A percentile compares a stretch with the other conserved stretches of the same genome.
These are phyloP conservation scores for Myrmophylax atrothorax DNA, from an alignment of 2,113 vertebrate genomes.

Conservation along the genomic window DNA sequence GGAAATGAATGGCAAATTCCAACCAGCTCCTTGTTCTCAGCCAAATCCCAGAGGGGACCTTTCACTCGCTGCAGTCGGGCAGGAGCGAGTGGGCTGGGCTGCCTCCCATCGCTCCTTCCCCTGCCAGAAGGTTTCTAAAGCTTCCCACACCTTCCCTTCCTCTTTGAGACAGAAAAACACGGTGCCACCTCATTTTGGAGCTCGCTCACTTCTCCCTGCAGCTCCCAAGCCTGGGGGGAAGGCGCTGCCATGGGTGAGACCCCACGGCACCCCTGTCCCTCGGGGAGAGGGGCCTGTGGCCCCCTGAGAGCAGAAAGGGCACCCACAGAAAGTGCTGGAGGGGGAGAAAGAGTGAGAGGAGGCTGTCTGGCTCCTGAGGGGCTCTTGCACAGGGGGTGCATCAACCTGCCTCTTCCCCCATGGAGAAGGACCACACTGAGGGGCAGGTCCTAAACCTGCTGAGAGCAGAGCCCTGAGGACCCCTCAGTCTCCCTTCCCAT, in stretches of 20 bases:
- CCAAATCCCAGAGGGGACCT: slow-evolving; percentile 42
- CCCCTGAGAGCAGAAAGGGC: slow-evolving; percentile 11
- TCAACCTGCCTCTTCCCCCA: neutral
- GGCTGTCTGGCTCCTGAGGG: neutral
- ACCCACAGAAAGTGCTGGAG: neutral
- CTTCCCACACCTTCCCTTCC: slow-evolving; percentile 64
- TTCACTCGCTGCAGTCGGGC: slow-evolving; percentile 30
- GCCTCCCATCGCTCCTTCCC: slow-evolving; percentile 38
- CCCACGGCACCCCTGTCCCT: neutral
- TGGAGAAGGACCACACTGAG: neutral
- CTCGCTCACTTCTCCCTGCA: neutral
- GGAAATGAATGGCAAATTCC: slow-evolving; percentile 19
- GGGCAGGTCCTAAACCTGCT: slow-evolving; percentile 5
- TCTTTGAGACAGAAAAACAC: slow-evolving; percentile 43
- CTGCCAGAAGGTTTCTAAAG: slow-evolving; percentile 56
- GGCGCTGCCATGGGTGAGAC: slow-evolving; percentile 3
- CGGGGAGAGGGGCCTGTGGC: neutral
- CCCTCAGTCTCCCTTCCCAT: neutral
- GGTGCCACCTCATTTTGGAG: neutral
- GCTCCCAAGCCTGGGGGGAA: neutral
- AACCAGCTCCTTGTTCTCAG: slow-evolving; percentile 25
- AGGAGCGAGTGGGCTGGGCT: slow-evolving; percentile 53
- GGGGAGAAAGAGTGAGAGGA: neutral
- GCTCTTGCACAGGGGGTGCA: neutral
- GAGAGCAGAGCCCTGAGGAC: neutral